Evolutionary conservation across 2,113 vertebrate genomes (phyloP).

Genomic region (Phylloscopus whistleri): DNA sequence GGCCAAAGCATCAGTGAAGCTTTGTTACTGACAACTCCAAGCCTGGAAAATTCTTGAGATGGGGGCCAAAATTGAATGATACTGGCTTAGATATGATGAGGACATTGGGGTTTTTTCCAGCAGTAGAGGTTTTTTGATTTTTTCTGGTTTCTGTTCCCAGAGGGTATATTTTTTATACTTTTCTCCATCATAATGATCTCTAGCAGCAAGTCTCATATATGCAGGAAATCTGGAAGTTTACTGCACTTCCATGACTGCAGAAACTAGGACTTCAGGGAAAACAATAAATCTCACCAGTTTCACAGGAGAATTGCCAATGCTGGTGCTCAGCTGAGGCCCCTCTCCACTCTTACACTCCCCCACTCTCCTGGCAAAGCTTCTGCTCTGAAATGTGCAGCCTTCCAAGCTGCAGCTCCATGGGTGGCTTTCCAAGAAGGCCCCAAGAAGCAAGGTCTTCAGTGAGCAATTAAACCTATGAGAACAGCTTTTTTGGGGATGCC

Average conservation of each 20-base stretch:
- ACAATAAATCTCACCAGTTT: not conserved
- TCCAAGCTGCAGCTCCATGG: not conserved
- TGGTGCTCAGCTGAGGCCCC: not conserved
- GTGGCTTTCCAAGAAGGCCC: not conserved
- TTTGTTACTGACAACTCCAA: not conserved
- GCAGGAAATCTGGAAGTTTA: not conserved
- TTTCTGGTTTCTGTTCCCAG: not conserved
- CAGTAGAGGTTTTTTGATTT: not conserved
- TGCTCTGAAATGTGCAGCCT: not conserved
- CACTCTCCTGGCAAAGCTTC: not conserved
- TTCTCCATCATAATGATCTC: not conserved
- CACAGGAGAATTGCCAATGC: not conserved
- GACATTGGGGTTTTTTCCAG: not conserved
- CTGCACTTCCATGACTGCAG: not conserved
- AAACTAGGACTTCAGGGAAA: not conserved
- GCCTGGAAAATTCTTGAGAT: not conserved
- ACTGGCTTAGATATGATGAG: not conserved
- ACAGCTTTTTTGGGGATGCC: not conserved
- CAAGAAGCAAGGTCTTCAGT: not conserved
- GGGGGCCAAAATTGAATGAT: not conserved
- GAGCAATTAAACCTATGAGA: not conserved
- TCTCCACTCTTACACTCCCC: not conserved
- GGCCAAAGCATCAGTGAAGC: not conserved
- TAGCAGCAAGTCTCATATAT: not conserved
- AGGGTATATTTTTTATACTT: not conserved